Evolutionary conservation across 53 echinoderm and acorn worm genomes (phyloP), one percentile per base, ranked within the genome.

Genomic region (Echinarachnius parma): DNA sequence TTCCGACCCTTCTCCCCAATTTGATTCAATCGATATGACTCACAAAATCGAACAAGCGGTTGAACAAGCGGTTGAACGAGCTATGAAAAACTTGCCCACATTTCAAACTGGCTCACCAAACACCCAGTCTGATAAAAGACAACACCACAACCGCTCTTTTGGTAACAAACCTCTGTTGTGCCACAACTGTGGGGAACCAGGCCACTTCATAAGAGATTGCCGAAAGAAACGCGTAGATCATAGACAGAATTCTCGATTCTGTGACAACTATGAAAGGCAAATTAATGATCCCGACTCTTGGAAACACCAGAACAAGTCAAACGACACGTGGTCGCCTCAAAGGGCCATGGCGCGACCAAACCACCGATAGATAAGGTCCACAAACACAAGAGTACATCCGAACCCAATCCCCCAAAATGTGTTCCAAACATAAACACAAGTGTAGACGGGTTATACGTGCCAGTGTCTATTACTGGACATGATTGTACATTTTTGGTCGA

Each of bases 261-360:
- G 28, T 9, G 11, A 46, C 29, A 4, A 25, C 3, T 11, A 30
- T 4, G 0, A 22, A 13, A 10, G 25, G 9, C 45, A 46, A 16
- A 2, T 2, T 25, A 24, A 23, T 30, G n/a, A n/a, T n/a, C n/a
- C n/a, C n/a, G n/a, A n/a, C n/a, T n/a, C n/a, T n/a, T n/a, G n/a
- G n/a, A n/a, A n/a, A n/a, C n/a, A 31, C 15, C 31, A 31, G 2
- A 3, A 16, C 10, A 1, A 3, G 42, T 32, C 18, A 33, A 22
- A 14, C 4, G 31, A 70, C 52, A 19, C 4, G n/a, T 53, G 55
- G 55, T 20, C 70, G 37, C 54, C 34, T 36, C 36, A 53, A 22
- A 5, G 70, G 70, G 70, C 34, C 53, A 53, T 70, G 55, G 70
- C 9, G 53, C 70, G 70, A 35, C 70, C 70, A 70, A 14, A 70